Evolutionary conservation across 2,797 vertebrate genomes (phyloP).

Genomic region (Lepidocolaptes lacrymiger): DNA sequence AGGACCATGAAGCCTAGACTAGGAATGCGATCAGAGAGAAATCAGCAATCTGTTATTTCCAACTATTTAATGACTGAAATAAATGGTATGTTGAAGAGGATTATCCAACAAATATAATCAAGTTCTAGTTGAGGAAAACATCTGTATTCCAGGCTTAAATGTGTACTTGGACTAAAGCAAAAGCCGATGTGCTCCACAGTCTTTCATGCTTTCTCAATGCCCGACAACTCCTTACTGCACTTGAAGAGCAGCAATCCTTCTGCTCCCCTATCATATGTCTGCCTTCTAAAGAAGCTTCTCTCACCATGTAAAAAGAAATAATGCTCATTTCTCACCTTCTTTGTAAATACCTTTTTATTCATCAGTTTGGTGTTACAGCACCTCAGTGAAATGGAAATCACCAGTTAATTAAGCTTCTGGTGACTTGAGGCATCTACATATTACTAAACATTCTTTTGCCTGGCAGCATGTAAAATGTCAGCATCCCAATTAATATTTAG

Average conservation of each 20-base stretch:
- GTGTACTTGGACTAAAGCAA: background rate
- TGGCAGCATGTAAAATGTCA: slow-evolving; percentile 39
- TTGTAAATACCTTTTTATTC: background rate
- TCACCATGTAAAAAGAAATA: background rate
- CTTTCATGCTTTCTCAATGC: background rate
- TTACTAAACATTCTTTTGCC: slow-evolving; percentile 10
- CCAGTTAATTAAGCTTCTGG: slow-evolving; percentile 32
- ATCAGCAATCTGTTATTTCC: background rate
- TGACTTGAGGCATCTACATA: background rate
- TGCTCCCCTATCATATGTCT: background rate
- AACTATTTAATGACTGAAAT: background rate
- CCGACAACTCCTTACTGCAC: background rate
- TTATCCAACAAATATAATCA: background rate
- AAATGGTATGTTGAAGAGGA: background rate
- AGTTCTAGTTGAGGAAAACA: background rate
- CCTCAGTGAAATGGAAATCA: background rate
- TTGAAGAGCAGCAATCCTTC: background rate
- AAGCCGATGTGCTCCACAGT: background rate
- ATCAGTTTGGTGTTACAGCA: background rate
- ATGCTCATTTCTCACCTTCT: background rate
- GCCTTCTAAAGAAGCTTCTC: background rate
- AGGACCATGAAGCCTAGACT: background rate
- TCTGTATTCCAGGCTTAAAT: background rate
- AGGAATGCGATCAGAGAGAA: background rate
- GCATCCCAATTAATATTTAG: slow-evolving; percentile 23